These are phyloP conservation scores for Meghimatium bilineatum DNA, from an alignment of 2,888 invertebrate genomes.

Conservation along the genomic window DNA sequence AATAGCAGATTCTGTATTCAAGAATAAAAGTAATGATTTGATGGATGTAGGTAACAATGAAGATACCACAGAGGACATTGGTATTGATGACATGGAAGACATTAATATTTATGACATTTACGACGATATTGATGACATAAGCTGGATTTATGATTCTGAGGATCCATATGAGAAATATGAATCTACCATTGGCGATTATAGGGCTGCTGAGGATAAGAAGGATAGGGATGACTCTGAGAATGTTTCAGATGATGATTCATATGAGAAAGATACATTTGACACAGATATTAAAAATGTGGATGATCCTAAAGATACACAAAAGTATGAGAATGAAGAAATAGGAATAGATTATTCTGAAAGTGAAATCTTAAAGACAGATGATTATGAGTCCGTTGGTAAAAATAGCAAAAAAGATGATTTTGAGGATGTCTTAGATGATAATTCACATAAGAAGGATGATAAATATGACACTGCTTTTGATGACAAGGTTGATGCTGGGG, in stretches of 20 bases:
- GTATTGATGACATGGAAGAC: neutral
- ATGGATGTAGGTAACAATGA: neutral
- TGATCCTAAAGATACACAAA: neutral
- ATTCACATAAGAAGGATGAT: neutral
- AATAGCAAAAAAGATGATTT: neutral
- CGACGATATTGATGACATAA: neutral
- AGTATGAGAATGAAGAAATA: neutral
- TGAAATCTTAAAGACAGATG: neutral
- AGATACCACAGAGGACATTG: no score
- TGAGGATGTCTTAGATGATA: neutral
- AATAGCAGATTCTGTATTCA: neutral
- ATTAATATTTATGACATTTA: neutral
- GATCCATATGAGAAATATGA: neutral
- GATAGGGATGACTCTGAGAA: neutral
- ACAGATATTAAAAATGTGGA: neutral
- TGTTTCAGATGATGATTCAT: neutral
- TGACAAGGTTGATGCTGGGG: conserved; percentile 2
- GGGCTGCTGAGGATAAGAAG: neutral
- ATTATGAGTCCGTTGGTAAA: neutral
- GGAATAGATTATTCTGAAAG: no score
- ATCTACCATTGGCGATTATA: neutral
- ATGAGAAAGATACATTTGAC: neutral
- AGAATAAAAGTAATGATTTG: neutral
- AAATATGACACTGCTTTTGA: neutral
- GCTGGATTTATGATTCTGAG: neutral